Percentiles rank a stretch among this genome's conserved stretches.
Evolutionary conservation across 2,888 invertebrate species (phyloP).

Genomic region (Apoda limacodes): DNA sequence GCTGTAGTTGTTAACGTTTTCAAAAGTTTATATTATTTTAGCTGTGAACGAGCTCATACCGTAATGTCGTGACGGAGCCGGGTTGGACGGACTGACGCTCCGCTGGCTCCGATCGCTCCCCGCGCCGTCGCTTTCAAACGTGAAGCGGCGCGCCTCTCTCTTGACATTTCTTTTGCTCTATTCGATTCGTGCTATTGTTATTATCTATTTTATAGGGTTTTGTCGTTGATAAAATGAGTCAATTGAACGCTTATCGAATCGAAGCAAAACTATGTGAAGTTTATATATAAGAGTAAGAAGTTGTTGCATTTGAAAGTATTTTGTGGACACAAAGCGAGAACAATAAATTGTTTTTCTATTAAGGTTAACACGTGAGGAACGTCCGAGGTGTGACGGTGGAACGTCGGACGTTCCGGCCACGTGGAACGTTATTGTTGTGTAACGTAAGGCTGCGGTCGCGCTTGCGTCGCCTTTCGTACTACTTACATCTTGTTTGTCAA

Average conservation of each 20-base stretch:
- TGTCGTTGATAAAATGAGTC: constrained; percentile 68
- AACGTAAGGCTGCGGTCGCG: constrained; percentile 30
- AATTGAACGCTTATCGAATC: constrained; percentile 68
- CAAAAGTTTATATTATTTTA: constrained; percentile 63
- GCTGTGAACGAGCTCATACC: constrained; percentile 49
- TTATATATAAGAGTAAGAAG: constrained; percentile 66
- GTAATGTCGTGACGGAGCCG: constrained; percentile 39
- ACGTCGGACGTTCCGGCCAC: constrained; percentile 49
- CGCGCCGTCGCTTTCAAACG: constrained; percentile 19
- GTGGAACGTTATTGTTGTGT: too few relatives aligned
- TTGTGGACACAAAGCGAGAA: constrained; percentile 67
- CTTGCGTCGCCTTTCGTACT: constrained; percentile 60
- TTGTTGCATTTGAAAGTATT: constrained; percentile 70
- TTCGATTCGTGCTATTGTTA: constrained; percentile 63
- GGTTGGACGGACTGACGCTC: constrained; percentile 16
- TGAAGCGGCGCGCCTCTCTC: constrained; percentile 26
- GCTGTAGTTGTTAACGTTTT: constrained; percentile 68
- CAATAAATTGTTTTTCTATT: constrained; percentile 67
- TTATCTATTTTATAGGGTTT: constrained; percentile 68
- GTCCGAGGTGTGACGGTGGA: constrained; percentile 46
- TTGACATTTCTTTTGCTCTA: constrained; percentile 41
- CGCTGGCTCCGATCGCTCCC: constrained; percentile 11
- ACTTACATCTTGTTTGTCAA: constrained; percentile 62
- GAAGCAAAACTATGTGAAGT: constrained; percentile 60
- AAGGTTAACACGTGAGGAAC: constrained; percentile 62